phyloP scores from a whole-genome alignment of 2,888 invertebrate genomes.

The Bombyx huttoni region DNA sequence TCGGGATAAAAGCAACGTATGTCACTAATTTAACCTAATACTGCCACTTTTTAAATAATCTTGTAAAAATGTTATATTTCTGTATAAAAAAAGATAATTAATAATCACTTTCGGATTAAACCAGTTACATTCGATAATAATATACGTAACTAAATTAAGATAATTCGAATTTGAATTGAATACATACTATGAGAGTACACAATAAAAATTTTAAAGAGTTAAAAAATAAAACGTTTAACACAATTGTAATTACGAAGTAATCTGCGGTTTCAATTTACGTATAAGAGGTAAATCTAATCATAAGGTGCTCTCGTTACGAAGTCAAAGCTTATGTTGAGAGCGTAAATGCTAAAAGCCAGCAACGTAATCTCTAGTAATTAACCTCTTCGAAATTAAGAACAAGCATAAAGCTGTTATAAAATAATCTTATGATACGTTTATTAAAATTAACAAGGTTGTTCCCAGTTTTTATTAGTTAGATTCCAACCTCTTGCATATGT shows the following conservation, averaged over 20 bases:
- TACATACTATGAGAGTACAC: too few species aligned
- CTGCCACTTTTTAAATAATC: too few species aligned
- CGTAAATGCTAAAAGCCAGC: constrained; percentile 16
- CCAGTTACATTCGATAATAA: too few species aligned
- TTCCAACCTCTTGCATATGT: too few species aligned
- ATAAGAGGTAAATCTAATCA: constrained; percentile 5
- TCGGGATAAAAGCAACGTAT: too few species aligned
- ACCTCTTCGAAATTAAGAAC: constrained; percentile 22
- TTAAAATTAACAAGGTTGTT: neutral
- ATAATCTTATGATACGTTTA: neutral
- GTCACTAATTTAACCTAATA: too few species aligned
- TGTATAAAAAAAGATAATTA: too few species aligned
- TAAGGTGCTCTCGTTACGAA: constrained; percentile 17
- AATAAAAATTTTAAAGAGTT: neutral
- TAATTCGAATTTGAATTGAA: too few species aligned
- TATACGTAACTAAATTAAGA: too few species aligned
- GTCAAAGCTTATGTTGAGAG: constrained; percentile 11
- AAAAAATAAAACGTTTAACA: neutral
- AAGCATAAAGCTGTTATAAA: constrained; percentile 8
- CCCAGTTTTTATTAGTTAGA: neutral
- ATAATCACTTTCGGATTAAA: too few species aligned
- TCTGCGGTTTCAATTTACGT: constrained; percentile 6
- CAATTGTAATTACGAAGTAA: neutral
- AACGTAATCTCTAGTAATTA: constrained; percentile 24
- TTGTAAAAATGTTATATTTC: too few species aligned